These are phyloP conservation scores for Rhagoletis pomonella DNA, from an alignment of 1,140 invertebrate species.

Conservation along the genomic window DNA sequence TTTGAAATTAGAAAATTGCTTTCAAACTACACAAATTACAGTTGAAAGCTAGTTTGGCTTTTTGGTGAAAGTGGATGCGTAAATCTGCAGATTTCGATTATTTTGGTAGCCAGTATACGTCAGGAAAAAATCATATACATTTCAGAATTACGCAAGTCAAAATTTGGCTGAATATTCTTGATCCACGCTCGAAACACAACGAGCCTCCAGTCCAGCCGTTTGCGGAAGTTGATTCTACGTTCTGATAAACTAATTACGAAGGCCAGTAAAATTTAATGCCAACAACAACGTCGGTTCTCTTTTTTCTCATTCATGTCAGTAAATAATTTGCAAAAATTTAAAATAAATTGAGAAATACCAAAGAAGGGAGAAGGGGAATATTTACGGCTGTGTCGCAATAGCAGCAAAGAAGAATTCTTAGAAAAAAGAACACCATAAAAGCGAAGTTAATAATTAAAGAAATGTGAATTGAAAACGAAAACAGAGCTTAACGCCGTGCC, in stretches of 20 bases:
- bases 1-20: too few species aligned
- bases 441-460: background rate
- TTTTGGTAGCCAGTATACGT: too few species aligned
- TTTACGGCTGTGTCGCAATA: background rate
- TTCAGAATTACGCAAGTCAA: too few species aligned
- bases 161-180: too few species aligned
- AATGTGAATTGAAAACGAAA: conserved; percentile 29
- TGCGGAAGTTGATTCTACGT: conserved; percentile 41
- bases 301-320: background rate
- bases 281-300: background rate
- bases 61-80: too few species aligned
- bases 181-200: background rate
- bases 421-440: background rate
- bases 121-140: too few species aligned
- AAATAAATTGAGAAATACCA: background rate
- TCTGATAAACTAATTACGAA: conserved; percentile 45
- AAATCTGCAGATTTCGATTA: too few species aligned
- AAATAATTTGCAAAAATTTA: background rate
- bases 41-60: too few species aligned
- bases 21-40: too few species aligned
- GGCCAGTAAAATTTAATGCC: background rate
- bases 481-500: background rate
- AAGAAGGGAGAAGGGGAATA: background rate
- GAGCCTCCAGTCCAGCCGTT: background rate
- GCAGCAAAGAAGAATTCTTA: background rate